Conservation (phyloP, 2,888 invertebrate genomes). For the Salticus scenicus region DNA sequence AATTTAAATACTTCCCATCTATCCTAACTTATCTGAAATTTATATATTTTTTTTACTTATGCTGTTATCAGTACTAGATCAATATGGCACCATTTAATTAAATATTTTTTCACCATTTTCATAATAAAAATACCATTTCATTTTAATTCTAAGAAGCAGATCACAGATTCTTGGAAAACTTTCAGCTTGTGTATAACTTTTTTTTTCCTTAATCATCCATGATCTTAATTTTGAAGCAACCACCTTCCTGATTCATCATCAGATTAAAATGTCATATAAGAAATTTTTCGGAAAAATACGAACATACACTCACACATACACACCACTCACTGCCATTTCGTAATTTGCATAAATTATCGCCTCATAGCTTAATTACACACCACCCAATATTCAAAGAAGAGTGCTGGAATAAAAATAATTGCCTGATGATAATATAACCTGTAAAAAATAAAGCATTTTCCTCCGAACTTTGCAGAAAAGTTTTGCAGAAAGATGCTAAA, state of each 20-base stretch:
- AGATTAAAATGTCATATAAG: slow-evolving; percentile 69
- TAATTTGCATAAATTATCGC: slow-evolving; percentile 70
- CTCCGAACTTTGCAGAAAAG: slow-evolving; percentile 65
- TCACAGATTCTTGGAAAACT: neutral
- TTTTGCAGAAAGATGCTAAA: slow-evolving; percentile 30
- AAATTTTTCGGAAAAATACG: slow-evolving; percentile 68
- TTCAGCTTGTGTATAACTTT: neutral
- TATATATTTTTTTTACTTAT: too few relatives aligned
- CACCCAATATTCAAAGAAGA: slow-evolving; percentile 59
- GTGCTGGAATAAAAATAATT: slow-evolving; percentile 64
- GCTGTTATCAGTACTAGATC: too few relatives aligned
- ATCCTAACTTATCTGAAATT: too few relatives aligned
- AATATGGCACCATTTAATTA: too few relatives aligned
- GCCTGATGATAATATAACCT: slow-evolving; percentile 56
- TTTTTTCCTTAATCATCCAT: neutral
- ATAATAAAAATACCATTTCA: slow-evolving; percentile 9
- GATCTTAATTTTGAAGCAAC: slow-evolving; percentile 54
- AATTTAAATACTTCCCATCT: too few relatives aligned
- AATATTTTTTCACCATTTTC: too few relatives aligned
- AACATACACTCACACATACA: slow-evolving; percentile 16
- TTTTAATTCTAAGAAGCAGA: neutral
- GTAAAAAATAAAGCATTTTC: slow-evolving; percentile 51
- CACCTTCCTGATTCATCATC: slow-evolving; percentile 55
- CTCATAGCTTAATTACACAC: slow-evolving; percentile 68
- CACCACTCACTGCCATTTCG: slow-evolving; percentile 28